Evolutionary conservation across 2,113 vertebrate genomes (phyloP).

Genomic region (Saccopteryx leptura): DNA sequence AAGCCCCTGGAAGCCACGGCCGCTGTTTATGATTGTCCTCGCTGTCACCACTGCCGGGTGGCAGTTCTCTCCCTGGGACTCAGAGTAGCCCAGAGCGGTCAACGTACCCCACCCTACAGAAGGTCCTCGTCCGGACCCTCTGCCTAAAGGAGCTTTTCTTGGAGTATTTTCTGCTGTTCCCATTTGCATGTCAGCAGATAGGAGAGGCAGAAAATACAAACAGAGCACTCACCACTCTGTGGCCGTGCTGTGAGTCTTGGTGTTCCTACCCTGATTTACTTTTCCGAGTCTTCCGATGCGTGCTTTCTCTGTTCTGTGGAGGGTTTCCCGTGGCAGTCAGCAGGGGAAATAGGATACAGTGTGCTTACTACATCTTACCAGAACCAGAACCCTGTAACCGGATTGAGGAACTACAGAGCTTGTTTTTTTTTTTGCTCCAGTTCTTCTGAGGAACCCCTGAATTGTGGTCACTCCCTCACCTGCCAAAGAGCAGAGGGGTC

Average conservation of each 20-base stretch:
- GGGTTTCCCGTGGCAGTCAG: background rate
- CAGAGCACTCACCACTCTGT: background rate
- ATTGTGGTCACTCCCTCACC: background rate
- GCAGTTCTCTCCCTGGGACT: background rate
- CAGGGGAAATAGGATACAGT: background rate
- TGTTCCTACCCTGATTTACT: background rate
- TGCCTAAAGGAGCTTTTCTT: background rate
- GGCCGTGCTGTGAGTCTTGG: background rate
- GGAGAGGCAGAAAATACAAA: background rate
- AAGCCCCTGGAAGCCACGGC: rapidly evolving
- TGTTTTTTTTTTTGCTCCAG: background rate
- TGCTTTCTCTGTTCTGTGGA: background rate
- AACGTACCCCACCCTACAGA: background rate
- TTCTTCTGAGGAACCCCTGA: background rate
- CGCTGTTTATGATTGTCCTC: background rate
- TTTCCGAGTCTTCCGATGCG: background rate
- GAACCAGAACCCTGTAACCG: background rate
- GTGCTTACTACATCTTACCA: background rate
- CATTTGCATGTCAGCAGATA: background rate
- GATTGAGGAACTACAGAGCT: background rate
- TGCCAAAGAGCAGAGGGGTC: background rate
- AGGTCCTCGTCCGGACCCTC: background rate
- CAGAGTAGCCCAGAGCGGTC: background rate
- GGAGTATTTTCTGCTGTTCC: background rate
- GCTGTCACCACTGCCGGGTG: rapidly evolving